Evolutionary conservation across 2,113 vertebrate genomes (phyloP).

Genomic region (Festucalex cinctus): DNA sequence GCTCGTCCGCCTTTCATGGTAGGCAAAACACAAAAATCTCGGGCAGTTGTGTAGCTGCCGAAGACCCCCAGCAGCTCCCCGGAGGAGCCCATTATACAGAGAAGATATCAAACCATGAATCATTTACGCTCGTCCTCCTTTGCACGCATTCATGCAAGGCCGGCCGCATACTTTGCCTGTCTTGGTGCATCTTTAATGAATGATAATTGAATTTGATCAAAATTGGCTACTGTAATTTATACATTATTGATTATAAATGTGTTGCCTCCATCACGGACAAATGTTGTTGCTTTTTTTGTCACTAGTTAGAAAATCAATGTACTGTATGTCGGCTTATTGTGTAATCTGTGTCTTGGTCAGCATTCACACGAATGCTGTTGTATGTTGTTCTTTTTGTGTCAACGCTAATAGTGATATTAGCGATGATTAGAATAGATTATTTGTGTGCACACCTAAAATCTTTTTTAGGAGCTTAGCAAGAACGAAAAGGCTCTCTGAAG

Average conservation of each 20-base stretch:
- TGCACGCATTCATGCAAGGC: conserved; percentile 69
- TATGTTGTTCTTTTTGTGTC: no score
- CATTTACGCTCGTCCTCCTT: conserved; percentile 77
- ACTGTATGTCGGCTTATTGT: background rate
- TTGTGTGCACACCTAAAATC: no score
- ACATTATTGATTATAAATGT: conserved; percentile 80
- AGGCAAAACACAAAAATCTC: conserved; percentile 38
- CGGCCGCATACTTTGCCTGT: conserved; percentile 55
- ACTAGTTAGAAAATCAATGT: background rate
- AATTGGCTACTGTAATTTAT: conserved; percentile 84
- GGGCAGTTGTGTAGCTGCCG: conserved; percentile 47
- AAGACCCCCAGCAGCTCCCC: conserved; percentile 69
- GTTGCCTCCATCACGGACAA: conserved; percentile 68
- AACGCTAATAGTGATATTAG: no score
- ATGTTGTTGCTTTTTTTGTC: conserved; percentile 27
- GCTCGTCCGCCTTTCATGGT: conserved; percentile 47
- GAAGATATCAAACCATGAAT: conserved; percentile 86
- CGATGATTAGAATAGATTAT: no score
- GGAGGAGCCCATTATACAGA: conserved; percentile 80
- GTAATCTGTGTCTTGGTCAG: no score
- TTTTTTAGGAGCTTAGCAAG: no score
- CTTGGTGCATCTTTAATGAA: conserved; percentile 88
- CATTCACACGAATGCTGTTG: no score
- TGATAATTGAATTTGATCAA: conserved; percentile 93
- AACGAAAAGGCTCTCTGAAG: no score